phyloP scores from a whole-genome alignment of 2,888 invertebrate genomes.

The Tillus elongatus region DNA sequence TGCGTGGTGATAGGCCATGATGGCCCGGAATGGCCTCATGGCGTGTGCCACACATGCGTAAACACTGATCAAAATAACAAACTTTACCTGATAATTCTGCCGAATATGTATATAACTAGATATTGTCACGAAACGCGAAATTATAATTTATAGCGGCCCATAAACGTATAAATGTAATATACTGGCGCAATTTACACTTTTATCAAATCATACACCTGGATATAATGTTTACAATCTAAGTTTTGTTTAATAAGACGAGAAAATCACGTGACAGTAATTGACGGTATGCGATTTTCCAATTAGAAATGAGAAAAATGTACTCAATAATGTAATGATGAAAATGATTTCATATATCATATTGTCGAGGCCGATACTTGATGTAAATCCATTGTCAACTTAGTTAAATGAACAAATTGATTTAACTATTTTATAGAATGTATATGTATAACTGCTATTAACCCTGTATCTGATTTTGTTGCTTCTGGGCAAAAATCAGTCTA shows the following conservation, averaged over 20 bases:
- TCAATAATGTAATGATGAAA: too few species aligned
- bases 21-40: conserved; percentile 19
- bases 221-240: conserved; percentile 1
- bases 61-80: conserved; percentile 20
- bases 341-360: too few species aligned
- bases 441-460: too few species aligned
- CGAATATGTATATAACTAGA: conserved; percentile 18
- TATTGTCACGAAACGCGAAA: conserved; percentile 18
- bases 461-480: too few species aligned
- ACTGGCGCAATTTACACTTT: conserved; percentile 19
- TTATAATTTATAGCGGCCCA: conserved; percentile 19
- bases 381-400: too few species aligned
- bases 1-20: conserved; percentile 24
- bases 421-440: too few species aligned
- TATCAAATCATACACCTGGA: conserved; percentile 17
- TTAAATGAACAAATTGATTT: too few species aligned
- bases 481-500: too few species aligned
- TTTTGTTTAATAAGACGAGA: conserved; percentile 2
- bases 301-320: too few species aligned
- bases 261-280: not conserved
- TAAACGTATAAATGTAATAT: conserved; percentile 19
- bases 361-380: too few species aligned
- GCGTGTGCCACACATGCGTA: conserved; percentile 22
- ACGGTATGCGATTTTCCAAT: too few species aligned
- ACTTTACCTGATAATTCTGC: conserved; percentile 18